Evolutionary conservation across 1,140 invertebrate genomes (phyloP), one percentile per base, ranked within the genome.

Genomic region (Tribolium castaneum): DNA sequence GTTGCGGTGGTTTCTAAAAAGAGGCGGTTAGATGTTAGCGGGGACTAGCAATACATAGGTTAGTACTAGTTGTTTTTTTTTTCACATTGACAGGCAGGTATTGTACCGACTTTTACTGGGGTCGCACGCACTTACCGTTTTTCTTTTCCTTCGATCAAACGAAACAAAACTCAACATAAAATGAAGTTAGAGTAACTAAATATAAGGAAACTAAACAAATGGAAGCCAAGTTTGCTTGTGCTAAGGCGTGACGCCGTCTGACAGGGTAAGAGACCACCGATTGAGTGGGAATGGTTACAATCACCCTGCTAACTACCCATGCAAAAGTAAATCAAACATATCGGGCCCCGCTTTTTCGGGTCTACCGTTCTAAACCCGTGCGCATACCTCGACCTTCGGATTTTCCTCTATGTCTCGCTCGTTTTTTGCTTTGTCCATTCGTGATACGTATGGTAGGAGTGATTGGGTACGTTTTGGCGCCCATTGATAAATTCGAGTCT

Each of bases 1-100:
- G 83, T 77, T 76, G 82, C 83, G 84, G 78, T 83, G 82, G 78
- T 79, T 85, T 87, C 87, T 87, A 87, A 84, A 87, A 87, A 85
- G 83, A 87, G 83, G 82, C 76, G 80, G 82, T 85, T 83, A 84
- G 82, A 79, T 82, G 85, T 87, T 86, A 87, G 84, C 81, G 81
- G 83, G 81, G 80, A 80, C 83, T 85, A 85, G 85, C 86, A 81
- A 71, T 83, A 84, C 80, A 82, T 73, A 13, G 77, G 35, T 78
- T 70, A 82, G 52, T 75, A 78, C 71, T 79, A 76, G 10, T 79
- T 80, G 59, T 50, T 35, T 70, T 39, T 78, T 77, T 76, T 81
- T 75, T 77, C 56, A 76, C 71, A 81, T 74, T 77, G 74, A 76
- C 78, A 81, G 78, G 80, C 77, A 81, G 70, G 71, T 80, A 76